Percentiles rank a stretch among this genome's conserved stretches.
Evolutionary conservation across 1,140 invertebrate genomes (phyloP).

Genomic region (Drosophila asahinai): DNA sequence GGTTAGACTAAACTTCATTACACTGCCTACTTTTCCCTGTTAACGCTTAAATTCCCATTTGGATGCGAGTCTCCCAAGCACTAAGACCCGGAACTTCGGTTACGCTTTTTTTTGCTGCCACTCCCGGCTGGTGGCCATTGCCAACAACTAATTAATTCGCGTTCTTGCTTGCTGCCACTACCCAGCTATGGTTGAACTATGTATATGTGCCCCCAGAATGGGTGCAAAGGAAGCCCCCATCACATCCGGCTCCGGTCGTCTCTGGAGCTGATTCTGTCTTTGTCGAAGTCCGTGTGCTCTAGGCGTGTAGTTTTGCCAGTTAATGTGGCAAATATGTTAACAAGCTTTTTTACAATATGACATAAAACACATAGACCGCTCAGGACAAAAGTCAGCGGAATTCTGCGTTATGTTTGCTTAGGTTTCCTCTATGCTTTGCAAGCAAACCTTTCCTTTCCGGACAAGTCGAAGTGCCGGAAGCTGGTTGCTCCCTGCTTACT

Average conservation of each 20-base stretch:
- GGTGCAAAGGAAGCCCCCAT: not conserved
- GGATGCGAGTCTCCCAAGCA: slow-evolving; percentile 1
- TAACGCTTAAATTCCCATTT: slow-evolving; percentile 1
- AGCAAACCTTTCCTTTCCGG: slow-evolving; percentile 13
- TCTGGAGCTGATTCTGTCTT: not conserved
- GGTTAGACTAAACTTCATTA: slow-evolving; percentile 12
- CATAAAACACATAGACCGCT: slow-evolving; percentile 59
- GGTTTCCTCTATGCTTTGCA: slow-evolving; percentile 33
- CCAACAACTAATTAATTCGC: slow-evolving; percentile 70
- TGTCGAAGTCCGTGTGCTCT: slow-evolving; percentile 5
- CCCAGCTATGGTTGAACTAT: not conserved
- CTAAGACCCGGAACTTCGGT: not conserved
- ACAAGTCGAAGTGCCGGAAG: not conserved
- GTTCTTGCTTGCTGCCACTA: slow-evolving; percentile 34
- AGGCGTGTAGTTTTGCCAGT: slow-evolving; percentile 61
- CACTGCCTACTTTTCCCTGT: slow-evolving; percentile 2
- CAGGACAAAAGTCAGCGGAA: slow-evolving; percentile 68
- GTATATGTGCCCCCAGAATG: not conserved
- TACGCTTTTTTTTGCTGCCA: slow-evolving; percentile 6
- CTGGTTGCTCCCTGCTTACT: slow-evolving; percentile 58
- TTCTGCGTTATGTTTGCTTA: slow-evolving; percentile 70
- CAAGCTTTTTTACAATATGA: slow-evolving; percentile 76
- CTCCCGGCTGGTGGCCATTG: slow-evolving; percentile 16
- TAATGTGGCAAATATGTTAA: slow-evolving; percentile 78
- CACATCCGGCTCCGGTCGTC: too few relatives aligned